A percentile compares a stretch with the other conserved stretches of the same genome.
Evolutionary conservation across 2,888 invertebrate species (phyloP).

Genomic region (Xestia rhomboidea): DNA sequence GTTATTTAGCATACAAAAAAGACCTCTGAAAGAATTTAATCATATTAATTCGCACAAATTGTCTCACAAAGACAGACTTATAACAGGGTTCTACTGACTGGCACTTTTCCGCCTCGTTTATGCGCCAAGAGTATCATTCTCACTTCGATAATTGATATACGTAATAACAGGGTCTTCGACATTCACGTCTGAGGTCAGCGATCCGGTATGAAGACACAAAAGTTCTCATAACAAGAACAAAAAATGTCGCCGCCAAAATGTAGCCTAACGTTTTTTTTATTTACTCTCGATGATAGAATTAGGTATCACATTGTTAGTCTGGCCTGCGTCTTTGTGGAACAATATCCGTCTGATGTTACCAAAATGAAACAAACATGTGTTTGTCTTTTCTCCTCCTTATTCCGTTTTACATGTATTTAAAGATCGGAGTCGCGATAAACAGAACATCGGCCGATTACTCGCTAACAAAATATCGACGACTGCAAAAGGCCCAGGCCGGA

Average conservation of each 20-base stretch:
- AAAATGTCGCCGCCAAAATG: slow-evolving; percentile 20
- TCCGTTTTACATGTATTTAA: slow-evolving; percentile 50
- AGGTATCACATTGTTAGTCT: slow-evolving; percentile 30
- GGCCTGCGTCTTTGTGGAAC: slow-evolving; percentile 25
- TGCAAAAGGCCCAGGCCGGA: slow-evolving; percentile 44
- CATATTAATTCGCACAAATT: neutral
- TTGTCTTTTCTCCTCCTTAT: slow-evolving; percentile 27
- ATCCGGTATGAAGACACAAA: slow-evolving; percentile 8
- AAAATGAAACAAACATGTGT: slow-evolving; percentile 30
- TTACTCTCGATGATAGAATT: slow-evolving; percentile 37
- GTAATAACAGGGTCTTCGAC: slow-evolving; percentile 10
- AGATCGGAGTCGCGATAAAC: slow-evolving; percentile 62
- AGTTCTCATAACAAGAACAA: slow-evolving; percentile 18
- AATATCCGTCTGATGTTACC: slow-evolving; percentile 12
- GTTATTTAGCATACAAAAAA: neutral
- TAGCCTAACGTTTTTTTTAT: slow-evolving; percentile 7
- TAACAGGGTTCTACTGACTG: no score
- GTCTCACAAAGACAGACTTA: neutral
- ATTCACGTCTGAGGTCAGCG: slow-evolving; percentile 4
- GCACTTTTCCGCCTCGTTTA: neutral
- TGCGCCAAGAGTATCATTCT: neutral
- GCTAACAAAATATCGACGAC: slow-evolving; percentile 57
- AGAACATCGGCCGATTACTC: slow-evolving; percentile 45
- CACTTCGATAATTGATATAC: neutral
- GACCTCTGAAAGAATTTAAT: neutral